phyloP scores from a whole-genome alignment of 2,888 invertebrate species.

The Oasisia sp. region DNA sequence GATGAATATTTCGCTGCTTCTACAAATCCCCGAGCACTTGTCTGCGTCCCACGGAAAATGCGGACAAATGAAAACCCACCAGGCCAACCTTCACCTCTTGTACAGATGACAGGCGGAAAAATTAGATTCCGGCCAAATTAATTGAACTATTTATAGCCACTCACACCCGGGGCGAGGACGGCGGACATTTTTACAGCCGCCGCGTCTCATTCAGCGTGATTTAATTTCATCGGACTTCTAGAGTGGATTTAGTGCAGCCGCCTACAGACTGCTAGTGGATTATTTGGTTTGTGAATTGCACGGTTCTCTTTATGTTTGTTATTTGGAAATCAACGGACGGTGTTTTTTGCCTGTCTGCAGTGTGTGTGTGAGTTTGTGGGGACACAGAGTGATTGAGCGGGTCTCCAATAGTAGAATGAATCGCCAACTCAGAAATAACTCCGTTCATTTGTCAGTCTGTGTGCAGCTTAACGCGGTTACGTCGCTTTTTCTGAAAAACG shows the following conservation, averaged over 20 bases:
- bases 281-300: not conserved
- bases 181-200: not conserved
- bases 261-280: not conserved
- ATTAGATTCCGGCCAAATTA: not conserved
- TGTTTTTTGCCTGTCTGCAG: not conserved
- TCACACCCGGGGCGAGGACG: not conserved
- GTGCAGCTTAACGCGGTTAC: not conserved
- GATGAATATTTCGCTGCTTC: conserved; percentile 12
- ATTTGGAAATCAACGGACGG: not conserved
- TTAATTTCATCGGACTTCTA: not conserved
- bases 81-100: not conserved
- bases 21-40: not conserved
- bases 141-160: not conserved
- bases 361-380: too few relatives aligned
- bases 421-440: too few relatives aligned
- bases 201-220: not conserved
- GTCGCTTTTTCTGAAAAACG: not conserved
- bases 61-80: not conserved
- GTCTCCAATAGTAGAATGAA: not conserved
- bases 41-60: not conserved
- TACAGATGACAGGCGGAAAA: not conserved
- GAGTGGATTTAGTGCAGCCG: not conserved
- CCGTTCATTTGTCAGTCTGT: not conserved
- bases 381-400: not conserved
- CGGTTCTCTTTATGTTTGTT: not conserved